Evolutionary conservation across 2,888 invertebrate genomes (phyloP).

Genomic region (Dastarcus helophoroides): DNA sequence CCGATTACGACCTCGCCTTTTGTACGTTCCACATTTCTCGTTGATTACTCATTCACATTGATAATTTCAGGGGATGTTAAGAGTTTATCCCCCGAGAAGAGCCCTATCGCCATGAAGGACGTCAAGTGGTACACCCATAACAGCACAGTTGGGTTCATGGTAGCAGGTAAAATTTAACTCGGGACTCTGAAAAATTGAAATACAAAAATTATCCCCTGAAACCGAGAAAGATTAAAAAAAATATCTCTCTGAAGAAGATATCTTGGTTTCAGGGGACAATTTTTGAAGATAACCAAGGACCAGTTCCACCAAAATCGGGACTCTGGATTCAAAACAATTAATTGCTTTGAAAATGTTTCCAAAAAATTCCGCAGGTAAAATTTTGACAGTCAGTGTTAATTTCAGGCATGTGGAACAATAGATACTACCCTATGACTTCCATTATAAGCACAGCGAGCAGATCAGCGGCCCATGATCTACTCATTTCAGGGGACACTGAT

Average conservation of each 20-base stretch:
- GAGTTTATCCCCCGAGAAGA: slow-evolving; percentile 74
- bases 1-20: slow-evolving; percentile 79
- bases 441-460: slow-evolving; percentile 71
- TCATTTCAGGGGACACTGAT: slow-evolving; percentile 80
- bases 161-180: slow-evolving; percentile 76
- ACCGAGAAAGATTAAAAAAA: no score
- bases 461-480: slow-evolving; percentile 70
- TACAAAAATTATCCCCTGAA: no score
- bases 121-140: slow-evolving; percentile 83
- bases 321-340: no score
- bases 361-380: no score
- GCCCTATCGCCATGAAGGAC: slow-evolving; percentile 82
- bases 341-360: no score
- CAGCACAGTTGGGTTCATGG: slow-evolving; percentile 76
- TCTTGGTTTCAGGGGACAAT: no score
- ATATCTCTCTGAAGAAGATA: no score
- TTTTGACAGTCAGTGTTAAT: no score
- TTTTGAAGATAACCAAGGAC: no score
- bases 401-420: slow-evolving; percentile 78
- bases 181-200: no score
- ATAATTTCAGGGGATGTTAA: slow-evolving; percentile 72
- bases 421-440: slow-evolving; percentile 77
- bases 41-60: slow-evolving; percentile 1
- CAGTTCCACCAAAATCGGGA: no score
- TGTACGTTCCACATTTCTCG: slow-evolving; percentile 48